Evolutionary conservation across 2,888 invertebrate species (phyloP), one percentile per base, ranked within the genome.

Genomic region (Heteromyza rotundicornis): DNA sequence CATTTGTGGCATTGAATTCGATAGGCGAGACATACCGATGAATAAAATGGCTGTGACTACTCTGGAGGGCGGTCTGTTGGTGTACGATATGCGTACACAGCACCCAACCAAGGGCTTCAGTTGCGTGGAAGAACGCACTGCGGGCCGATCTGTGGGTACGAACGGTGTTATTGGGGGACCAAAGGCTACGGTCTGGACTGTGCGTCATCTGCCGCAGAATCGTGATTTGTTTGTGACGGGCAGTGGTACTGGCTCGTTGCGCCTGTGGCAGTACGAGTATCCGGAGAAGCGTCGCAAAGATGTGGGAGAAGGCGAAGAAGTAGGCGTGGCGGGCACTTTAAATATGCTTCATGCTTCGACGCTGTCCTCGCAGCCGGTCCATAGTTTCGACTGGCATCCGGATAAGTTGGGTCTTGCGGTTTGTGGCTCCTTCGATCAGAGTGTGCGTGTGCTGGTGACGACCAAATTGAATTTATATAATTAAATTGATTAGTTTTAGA

Each of bases 181-280:
- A 0, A 87, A 86, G 72, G 92, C 96, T 0, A 98, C 97, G 0
- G 88, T 98, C 24, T 98, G 97, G 98, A 84, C 89, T 23, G 91
- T 88, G 0, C 88, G 89, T 40, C 97, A 98, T 85, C 82, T 96
- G 54, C 98, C 98, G 0, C 97, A 97, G 82, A 96, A 98, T 81
- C 86, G 97, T 57, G 97, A 98, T 78, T 83, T 98, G 19, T 98
- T 97, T 78, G 87, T 92, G 75, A 95, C 96, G 0, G 90, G 92
- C 63, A 95, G 96, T 2, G 98, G 98, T 0, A 89, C 89, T 68
- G 98, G 98, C 7, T 90, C 94, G n/a, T 81, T 96, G 17, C 89
- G 91, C 66, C 85, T 98, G n/a, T 98, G 97, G 97, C 94, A 96
- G 86, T 97, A 98, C 92, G 86, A 88, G 64, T 97, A 97, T 80